Base-by-base conservation (phyloP, 2,113 vertebrate species). In the Aleadryas rufinucha region DNA sequence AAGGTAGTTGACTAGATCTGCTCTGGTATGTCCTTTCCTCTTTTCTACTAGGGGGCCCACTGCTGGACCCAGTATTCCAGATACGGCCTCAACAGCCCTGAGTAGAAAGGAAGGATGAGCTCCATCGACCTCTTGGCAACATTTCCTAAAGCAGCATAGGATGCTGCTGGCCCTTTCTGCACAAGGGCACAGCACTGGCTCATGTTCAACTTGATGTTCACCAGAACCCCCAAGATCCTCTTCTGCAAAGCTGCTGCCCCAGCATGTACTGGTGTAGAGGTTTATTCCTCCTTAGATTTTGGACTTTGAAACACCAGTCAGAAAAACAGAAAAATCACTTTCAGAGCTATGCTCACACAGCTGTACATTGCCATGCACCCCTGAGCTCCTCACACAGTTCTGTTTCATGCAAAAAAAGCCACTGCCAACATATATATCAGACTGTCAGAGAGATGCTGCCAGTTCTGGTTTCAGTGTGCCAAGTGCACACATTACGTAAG, bases 381-480 rank as follows among this genome's bases (percentile, higher is more conserved):
- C 27, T 23, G 14, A 78, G 74, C 35, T 81, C 13, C 64, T 81
- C 71, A 65, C 22, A 30, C 14, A 26, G 41, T 83, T 90, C 75
- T 30, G 26, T 54, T 88, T 88, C 28, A 61, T 27, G 33, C 15
- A 69, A 66, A 90, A 76, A 63, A 66, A 60, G 23, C 21, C 21
- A 59, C 77, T 84, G 66, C 61, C 87, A 89, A 94, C 50, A 91
- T 79, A 89, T 52, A 52, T 84, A 95, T 78, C 89, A 93, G 89
- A 78, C 89, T 82, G 82, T 22, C 65, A 83, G 37, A 77, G 69
- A 93, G 53, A 87, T 10, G 74, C 53, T 84, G 91, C 56, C 93
- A 92, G 81, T 93, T 95, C 80, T 91, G 42, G 74, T 75, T 91
- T 91, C 90, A 70, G 26, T 13, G 26, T 83, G 91, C 82, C 91